These are phyloP conservation scores for Amblyteles armatorius DNA, from an alignment of 2,888 invertebrate genomes.

Conservation along the genomic window DNA sequence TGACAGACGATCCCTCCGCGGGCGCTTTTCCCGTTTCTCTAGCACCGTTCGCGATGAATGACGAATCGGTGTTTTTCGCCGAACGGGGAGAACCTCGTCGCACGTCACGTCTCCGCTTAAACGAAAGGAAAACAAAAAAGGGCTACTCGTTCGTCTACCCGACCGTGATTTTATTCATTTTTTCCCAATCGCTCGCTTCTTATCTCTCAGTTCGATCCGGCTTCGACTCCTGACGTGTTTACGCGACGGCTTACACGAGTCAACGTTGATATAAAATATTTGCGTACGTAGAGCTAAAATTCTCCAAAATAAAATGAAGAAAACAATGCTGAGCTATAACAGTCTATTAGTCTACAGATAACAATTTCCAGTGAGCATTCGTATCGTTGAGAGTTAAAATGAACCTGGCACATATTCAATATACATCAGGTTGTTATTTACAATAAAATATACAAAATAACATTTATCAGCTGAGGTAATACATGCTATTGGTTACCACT, in stretches of 20 bases:
- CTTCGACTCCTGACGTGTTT: background rate
- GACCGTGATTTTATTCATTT: background rate
- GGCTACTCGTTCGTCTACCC: background rate
- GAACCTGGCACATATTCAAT: background rate
- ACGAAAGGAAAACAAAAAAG: background rate
- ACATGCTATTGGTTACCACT: background rate
- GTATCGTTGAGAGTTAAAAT: background rate
- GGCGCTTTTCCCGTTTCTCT: background rate
- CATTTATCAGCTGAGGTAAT: background rate
- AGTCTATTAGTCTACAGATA: background rate
- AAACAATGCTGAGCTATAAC: background rate
- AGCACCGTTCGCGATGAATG: slow-evolving; percentile 43
- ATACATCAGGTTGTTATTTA: background rate
- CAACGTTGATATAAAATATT: background rate
- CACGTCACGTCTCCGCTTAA: background rate
- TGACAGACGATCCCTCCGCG: slow-evolving; percentile 60
- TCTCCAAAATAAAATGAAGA: background rate
- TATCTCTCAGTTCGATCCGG: background rate
- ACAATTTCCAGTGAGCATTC: background rate
- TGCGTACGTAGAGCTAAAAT: background rate
- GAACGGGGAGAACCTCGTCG: background rate
- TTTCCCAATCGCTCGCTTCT: background rate
- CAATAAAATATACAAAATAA: too few species aligned
- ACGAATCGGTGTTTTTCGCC: slow-evolving; percentile 40
- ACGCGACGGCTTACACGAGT: background rate